Evolutionary conservation across 2,797 vertebrate genomes (phyloP).

Genomic region (Acipenser ruthenus): DNA sequence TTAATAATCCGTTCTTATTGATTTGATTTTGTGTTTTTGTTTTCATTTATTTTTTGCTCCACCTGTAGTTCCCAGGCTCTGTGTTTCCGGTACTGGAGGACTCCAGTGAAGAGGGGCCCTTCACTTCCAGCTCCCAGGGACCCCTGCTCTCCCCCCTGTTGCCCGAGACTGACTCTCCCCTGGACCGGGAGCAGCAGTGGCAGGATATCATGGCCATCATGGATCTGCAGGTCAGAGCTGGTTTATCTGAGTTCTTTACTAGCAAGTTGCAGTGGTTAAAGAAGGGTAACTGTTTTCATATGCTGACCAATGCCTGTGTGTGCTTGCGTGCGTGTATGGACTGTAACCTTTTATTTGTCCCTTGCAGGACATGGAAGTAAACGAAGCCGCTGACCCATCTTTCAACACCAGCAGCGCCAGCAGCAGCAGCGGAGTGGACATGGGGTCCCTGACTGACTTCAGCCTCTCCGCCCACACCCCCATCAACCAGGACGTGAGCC

Average conservation of each 20-base stretch:
- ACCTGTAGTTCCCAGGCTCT: conserved; percentile 74
- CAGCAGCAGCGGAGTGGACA: conserved; percentile 51
- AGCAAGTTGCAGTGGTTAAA: too few species aligned
- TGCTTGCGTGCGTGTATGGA: too few species aligned
- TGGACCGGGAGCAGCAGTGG: conserved; percentile 98
- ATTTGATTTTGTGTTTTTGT: not conserved
- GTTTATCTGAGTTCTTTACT: too few species aligned
- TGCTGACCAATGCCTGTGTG: too few species aligned
- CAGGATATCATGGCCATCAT: conserved; percentile 99
- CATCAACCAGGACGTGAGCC: conserved; percentile 91
- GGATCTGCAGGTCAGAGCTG: conserved; percentile 81
- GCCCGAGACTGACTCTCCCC: conserved; percentile 67
- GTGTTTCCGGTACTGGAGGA: conserved; percentile 64
- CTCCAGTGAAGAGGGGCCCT: conserved; percentile 66
- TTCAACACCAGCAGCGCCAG: conserved; percentile 40
- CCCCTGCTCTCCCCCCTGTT: conserved; percentile 69
- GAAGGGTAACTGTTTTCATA: too few species aligned
- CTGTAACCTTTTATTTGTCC: not conserved
- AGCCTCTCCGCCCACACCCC: conserved; percentile 67
- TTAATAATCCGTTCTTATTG: not conserved
- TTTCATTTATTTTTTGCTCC: conserved; percentile 13
- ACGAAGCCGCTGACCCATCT: conserved; percentile 46
- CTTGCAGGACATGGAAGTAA: conserved; percentile 87
- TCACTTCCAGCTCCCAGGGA: conserved; percentile 55
- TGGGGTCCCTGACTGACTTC: conserved; percentile 52